Conservation (phyloP, 2,113 vertebrate genomes). For the Neogale vison region DNA sequence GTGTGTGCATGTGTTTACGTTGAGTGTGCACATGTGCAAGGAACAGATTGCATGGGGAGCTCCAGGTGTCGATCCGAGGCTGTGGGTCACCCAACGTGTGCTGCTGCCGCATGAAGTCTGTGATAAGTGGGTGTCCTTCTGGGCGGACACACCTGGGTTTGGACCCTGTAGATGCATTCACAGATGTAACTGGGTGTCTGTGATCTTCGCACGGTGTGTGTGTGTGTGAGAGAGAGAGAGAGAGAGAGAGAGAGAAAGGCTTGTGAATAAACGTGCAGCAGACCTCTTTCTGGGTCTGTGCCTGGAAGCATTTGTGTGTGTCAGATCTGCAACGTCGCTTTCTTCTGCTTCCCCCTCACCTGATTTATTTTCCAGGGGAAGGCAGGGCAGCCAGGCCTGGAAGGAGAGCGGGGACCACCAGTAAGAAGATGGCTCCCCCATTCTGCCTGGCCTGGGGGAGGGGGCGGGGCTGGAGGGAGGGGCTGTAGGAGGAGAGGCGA, state of each 20-base stretch:
- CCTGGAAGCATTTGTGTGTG: neutral
- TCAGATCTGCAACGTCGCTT: neutral
- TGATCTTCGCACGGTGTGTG: neutral
- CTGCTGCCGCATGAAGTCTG: neutral
- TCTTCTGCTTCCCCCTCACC: neutral
- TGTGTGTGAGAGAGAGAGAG: neutral
- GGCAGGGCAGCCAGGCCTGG: conserved; percentile 88
- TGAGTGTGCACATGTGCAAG: too few species aligned
- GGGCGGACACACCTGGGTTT: neutral
- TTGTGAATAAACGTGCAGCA: neutral
- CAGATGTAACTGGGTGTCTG: neutral
- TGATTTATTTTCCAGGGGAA: conserved; percentile 85
- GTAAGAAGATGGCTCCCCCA: conserved; percentile 82
- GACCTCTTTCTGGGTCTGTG: neutral
- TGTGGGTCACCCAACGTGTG: neutral
- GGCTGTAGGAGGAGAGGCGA: too few species aligned
- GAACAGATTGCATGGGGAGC: neutral
- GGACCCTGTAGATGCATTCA: neutral
- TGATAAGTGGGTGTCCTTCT: accelerated
- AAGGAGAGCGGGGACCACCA: conserved; percentile 90
- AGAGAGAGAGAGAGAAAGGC: neutral
- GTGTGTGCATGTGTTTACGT: neutral
- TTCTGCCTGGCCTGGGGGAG: too few species aligned
- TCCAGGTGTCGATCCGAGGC: neutral
- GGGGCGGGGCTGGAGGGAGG: neutral